These are phyloP conservation scores for Eutolmus rufibarbis DNA, from an alignment of 2,888 invertebrate genomes.

Conservation along the genomic window DNA sequence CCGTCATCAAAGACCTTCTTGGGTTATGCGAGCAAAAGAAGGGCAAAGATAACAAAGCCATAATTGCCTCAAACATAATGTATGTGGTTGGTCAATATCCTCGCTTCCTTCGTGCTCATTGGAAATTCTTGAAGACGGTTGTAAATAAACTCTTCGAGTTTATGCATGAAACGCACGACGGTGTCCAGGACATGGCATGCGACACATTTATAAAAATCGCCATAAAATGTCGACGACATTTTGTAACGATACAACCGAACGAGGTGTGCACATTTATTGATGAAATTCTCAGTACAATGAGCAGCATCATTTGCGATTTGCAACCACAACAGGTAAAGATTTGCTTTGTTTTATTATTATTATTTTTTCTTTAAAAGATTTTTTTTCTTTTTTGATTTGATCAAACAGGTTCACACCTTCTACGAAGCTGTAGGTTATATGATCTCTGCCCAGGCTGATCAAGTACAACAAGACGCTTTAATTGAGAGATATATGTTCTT, in stretches of 20 bases:
- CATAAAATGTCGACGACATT: slow-evolving; percentile 96
- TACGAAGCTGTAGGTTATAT: slow-evolving; percentile 99
- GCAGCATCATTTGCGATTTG: slow-evolving; percentile 97
- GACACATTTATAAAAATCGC: slow-evolving; percentile 99
- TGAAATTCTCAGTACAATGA: slow-evolving; percentile 95
- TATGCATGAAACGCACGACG: slow-evolving; percentile 99
- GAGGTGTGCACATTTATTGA: slow-evolving; percentile 98
- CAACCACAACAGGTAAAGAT: slow-evolving; percentile 89
- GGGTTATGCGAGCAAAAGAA: slow-evolving; percentile 98
- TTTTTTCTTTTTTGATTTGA: neutral
- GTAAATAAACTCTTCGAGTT: slow-evolving; percentile 99
- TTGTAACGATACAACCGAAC: slow-evolving; percentile 94
- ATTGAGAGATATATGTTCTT: slow-evolving; percentile 98
- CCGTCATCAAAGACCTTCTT: slow-evolving; percentile 96
- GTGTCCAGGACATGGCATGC: slow-evolving; percentile 99
- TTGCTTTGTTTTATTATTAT: neutral
- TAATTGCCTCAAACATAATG: slow-evolving; percentile 99
- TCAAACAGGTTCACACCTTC: slow-evolving; percentile 80
- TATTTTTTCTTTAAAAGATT: neutral
- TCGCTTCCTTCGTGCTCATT: slow-evolving; percentile 96
- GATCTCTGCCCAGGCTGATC: slow-evolving; percentile 95
- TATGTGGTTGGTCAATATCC: slow-evolving; percentile 99
- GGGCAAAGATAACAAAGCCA: slow-evolving; percentile 98
- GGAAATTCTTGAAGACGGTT: slow-evolving; percentile 99
- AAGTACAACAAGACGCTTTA: slow-evolving; percentile 87